A percentile compares a stretch with the other conserved stretches of the same genome.
phyloP scores from a whole-genome alignment of 2,113 vertebrate genomes.

The Spea multiplicata region DNA sequence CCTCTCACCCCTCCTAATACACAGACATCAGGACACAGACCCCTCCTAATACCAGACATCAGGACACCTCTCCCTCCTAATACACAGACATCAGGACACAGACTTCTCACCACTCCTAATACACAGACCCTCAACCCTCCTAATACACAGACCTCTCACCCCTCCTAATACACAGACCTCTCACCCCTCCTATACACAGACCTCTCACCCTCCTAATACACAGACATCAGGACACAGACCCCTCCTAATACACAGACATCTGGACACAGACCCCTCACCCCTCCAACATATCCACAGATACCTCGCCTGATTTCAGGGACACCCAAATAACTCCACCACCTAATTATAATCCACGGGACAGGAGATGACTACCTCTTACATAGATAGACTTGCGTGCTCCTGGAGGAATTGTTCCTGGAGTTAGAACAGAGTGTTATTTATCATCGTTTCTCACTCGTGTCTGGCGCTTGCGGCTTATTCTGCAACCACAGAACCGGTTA shows the following conservation, averaged over 20 bases:
- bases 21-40: not conserved
- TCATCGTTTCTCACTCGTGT: slow-evolving; percentile 3
- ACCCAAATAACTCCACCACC: no score
- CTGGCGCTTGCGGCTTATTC: not conserved
- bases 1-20: not conserved
- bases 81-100: not conserved
- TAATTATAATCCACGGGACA: no score
- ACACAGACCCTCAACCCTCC: not conserved
- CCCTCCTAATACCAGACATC: not conserved
- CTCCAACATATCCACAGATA: no score
- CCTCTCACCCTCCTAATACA: not conserved
- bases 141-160: not conserved
- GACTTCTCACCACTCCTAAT: no score
- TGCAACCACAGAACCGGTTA: slow-evolving; percentile 23
- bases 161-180: not conserved
- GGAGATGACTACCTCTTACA: no score
- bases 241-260: slow-evolving; percentile 5
- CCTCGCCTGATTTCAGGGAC: no score
- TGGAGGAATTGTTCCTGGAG: not conserved
- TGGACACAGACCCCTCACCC: not conserved
- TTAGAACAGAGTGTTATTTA: not conserved
- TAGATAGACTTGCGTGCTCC: slow-evolving; percentile 1
- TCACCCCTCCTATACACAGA: not conserved
- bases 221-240: not conserved
- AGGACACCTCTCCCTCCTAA: not conserved